Conservation (phyloP, 2,888 invertebrate genomes). For the Ischnura elegans region DNA sequence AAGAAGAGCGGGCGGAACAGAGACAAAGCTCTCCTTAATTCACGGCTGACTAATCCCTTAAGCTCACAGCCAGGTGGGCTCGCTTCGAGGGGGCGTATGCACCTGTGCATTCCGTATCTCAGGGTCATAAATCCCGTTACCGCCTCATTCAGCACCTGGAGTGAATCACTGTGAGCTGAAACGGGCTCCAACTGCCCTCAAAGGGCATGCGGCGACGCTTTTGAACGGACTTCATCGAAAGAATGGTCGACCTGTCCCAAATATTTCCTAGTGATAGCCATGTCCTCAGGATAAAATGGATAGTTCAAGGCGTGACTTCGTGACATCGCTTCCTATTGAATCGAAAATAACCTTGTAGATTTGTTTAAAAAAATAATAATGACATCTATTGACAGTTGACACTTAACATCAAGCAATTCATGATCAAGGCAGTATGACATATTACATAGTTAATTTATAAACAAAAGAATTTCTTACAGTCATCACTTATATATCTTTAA, state of each 20-base stretch:
- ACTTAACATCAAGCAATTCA: too few relatives aligned
- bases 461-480: too few relatives aligned
- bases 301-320: too few relatives aligned
- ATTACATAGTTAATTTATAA: too few relatives aligned
- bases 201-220: background rate
- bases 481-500: too few relatives aligned
- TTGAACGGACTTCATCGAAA: background rate
- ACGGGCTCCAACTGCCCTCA: background rate
- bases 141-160: too few relatives aligned
- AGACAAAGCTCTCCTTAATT: background rate
- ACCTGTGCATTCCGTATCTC: slow-evolving; percentile 22
- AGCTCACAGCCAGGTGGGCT: background rate
- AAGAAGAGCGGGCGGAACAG: background rate
- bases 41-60: background rate
- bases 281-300: background rate
- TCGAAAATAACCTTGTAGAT: too few relatives aligned
- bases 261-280: background rate
- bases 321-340: too few relatives aligned
- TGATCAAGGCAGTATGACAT: too few relatives aligned
- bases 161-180: background rate
- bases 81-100: background rate
- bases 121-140: background rate
- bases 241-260: background rate
- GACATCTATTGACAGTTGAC: too few relatives aligned
- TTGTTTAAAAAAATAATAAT: too few relatives aligned